phyloP scores from a whole-genome alignment of 2,888 invertebrate genomes.

The Thereva unica region DNA sequence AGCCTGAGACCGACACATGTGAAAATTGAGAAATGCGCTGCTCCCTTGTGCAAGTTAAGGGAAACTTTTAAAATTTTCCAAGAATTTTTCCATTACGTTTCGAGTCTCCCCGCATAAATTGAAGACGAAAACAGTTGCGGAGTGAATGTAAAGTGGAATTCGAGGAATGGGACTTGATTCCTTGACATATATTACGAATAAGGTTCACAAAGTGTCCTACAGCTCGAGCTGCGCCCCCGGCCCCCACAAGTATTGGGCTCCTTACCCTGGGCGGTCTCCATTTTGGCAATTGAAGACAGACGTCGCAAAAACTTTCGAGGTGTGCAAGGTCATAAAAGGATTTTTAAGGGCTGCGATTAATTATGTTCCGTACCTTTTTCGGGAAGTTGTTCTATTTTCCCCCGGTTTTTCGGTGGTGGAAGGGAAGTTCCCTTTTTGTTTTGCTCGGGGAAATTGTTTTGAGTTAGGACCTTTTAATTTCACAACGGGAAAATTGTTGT shows the following conservation, averaged over 20 bases:
- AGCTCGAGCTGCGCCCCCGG: not conserved
- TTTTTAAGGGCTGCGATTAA: too few relatives aligned
- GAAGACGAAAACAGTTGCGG: constrained; percentile 32
- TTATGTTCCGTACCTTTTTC: too few relatives aligned
- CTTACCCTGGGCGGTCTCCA: not conserved
- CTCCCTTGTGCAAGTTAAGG: constrained; percentile 26
- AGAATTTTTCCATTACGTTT: constrained; percentile 39
- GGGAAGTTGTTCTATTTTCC: too few relatives aligned
- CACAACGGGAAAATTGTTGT: too few relatives aligned
- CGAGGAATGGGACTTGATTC: constrained; percentile 39
- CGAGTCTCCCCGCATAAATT: constrained; percentile 38
- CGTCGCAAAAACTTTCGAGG: constrained; percentile 17
- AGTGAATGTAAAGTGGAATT: constrained; percentile 37
- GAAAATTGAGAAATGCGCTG: constrained; percentile 27
- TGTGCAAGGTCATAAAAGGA: constrained; percentile 10
- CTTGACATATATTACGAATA: constrained; percentile 39
- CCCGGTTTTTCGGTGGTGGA: too few relatives aligned
- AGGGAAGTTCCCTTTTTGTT: too few relatives aligned
- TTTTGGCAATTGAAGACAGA: constrained; percentile 23
- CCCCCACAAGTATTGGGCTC: constrained; percentile 13
- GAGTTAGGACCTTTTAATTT: too few relatives aligned
- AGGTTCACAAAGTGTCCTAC: constrained; percentile 2
- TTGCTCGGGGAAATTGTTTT: too few relatives aligned
- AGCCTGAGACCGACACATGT: constrained; percentile 10
- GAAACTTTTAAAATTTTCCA: constrained; percentile 36